Evolutionary conservation across 2,797 vertebrate species (phyloP), one percentile per base, ranked within the genome.

Genomic region (Channa striata): DNA sequence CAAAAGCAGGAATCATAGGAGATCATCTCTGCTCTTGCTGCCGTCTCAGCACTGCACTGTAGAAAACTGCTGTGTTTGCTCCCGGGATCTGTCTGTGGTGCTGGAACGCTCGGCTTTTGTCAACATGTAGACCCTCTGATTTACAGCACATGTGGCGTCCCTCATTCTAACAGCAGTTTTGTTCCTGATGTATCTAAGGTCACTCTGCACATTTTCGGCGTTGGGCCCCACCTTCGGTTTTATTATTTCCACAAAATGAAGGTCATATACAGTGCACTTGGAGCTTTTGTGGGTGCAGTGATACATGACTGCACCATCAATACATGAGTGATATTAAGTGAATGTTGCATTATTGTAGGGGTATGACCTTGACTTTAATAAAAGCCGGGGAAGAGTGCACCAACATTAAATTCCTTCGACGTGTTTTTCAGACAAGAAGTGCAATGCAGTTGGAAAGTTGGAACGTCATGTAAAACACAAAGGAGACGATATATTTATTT

Each of bases 1-100:
- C 30, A 20, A n/a, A n/a, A 12, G 21, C 19, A 34, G 20, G 20
- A 49, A 63, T 60, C 5, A 21, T 57, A 44, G 39, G 34, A 58
- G 44, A 36, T 39, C 23, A 33, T 56, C 58, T 48, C 6, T 16
- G 30, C 37, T 49, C 61, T 71, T 33, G 25, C 10, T 54, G 63
- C 71, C 68, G 8, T 57, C 65, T 66, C 57, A 54, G 61, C 52
- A 44, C 46, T 54, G 11, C 8, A 12, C 11, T 34, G 47, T 16
- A 56, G 20, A 74, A 66, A 63, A 36, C 11, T 48, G 57, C 62
- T 33, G 42, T 21, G 49, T 52, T 57, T 57, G 43, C 51, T 75
- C 20, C 21, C 11, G 43, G 63, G 63, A 51, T 36, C 74, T 75
- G 71, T 71, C 77, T 30, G 2, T 59, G 67, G 53, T 40, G 70